Evolutionary conservation across 2,888 invertebrate genomes (phyloP).

Genomic region (Pantelozetes paolii): DNA sequence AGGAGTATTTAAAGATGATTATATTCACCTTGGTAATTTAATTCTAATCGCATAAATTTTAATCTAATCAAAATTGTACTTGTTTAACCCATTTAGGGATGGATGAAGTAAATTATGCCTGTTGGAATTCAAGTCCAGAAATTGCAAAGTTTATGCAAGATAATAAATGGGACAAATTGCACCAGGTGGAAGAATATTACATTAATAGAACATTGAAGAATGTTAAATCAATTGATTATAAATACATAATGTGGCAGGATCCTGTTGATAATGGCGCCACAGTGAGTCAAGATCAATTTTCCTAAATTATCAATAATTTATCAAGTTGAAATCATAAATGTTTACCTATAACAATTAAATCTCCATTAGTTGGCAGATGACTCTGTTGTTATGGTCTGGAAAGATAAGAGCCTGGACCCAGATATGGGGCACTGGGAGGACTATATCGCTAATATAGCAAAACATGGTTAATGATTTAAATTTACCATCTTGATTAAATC

Average conservation of each 20-base stretch:
- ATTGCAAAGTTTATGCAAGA: conserved; percentile 61
- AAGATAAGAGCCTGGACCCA: conserved; percentile 43
- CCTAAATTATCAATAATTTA: not conserved
- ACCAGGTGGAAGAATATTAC: conserved; percentile 48
- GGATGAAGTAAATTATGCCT: conserved; percentile 77
- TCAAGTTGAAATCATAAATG: not conserved
- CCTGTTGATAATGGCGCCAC: conserved; percentile 49
- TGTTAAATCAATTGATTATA: conserved; percentile 47
- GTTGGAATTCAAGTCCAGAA: conserved; percentile 67
- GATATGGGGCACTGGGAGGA: not conserved
- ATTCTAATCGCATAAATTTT: too few relatives aligned
- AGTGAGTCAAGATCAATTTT: not conserved
- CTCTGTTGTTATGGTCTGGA: conserved; percentile 49
- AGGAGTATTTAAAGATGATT: conserved; percentile 56
- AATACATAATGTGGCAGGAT: conserved; percentile 50
- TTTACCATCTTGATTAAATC: not conserved
- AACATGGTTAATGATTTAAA: not conserved
- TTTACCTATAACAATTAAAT: conserved; percentile 3
- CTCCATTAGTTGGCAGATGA: conserved; percentile 44
- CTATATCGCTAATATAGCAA: not conserved
- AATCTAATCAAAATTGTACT: conserved; percentile 61
- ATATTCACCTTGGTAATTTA: too few relatives aligned
- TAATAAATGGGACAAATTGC: conserved; percentile 44
- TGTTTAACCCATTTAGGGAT: conserved; percentile 76
- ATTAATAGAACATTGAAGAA: conserved; percentile 46